These are phyloP conservation scores for Diarsia dahlii DNA, from an alignment of 2,888 invertebrate genomes.

Conservation along the genomic window DNA sequence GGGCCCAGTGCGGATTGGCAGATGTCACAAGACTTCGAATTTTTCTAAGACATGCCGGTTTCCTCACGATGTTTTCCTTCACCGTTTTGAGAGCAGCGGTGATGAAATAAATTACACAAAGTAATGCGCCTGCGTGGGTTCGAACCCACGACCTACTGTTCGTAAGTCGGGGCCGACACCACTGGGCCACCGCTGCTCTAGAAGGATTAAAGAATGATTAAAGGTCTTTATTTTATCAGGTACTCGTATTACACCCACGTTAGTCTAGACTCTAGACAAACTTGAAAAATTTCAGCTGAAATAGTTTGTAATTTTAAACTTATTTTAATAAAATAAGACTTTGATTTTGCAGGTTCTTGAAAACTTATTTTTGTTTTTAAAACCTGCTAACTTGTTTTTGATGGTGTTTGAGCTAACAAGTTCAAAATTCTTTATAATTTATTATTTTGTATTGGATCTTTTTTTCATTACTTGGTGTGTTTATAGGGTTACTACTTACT, in stretches of 20 bases:
- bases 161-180: no score
- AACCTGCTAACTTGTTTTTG: neutral
- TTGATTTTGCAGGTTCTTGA: neutral
- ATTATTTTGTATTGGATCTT: neutral
- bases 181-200: no score
- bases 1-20: no score
- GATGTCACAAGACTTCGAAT: no score
- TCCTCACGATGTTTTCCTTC: no score
- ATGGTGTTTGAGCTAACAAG: neutral
- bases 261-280: conserved; percentile 2
- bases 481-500: no score
- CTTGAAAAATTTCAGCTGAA: neutral
- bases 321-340: neutral
- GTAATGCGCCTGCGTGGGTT: no score
- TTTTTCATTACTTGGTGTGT: neutral
- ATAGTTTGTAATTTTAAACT: conserved; percentile 4
- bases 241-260: conserved; percentile 4
- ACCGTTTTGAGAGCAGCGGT: no score
- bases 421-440: neutral
- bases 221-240: neutral
- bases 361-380: neutral
- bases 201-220: neutral
- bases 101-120: no score
- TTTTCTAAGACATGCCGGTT: no score
- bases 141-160: no score